Evolutionary conservation across 1,140 invertebrate genomes (phyloP).

Genomic region (Zaprionus kolodkinae): DNA sequence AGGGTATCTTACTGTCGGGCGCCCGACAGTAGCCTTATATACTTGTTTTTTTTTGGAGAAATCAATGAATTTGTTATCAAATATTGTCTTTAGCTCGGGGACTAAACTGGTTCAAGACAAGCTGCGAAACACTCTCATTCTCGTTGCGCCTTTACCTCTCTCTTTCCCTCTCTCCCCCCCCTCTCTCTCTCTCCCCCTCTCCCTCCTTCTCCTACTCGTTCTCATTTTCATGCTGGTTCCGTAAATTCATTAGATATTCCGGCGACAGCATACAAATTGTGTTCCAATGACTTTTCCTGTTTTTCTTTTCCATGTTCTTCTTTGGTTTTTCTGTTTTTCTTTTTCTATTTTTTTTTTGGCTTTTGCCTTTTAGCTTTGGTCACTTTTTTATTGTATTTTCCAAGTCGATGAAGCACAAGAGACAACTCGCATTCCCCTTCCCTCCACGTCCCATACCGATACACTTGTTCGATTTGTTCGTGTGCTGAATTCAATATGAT

Average conservation of each 20-base stretch:
- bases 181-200: slow-evolving; percentile 8
- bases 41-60: background rate
- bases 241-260: slow-evolving; percentile 73
- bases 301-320: slow-evolving; percentile 6
- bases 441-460: background rate
- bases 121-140: slow-evolving; percentile 22
- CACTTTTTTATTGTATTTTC: slow-evolving; percentile 74
- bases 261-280: slow-evolving; percentile 56
- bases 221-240: slow-evolving; percentile 39
- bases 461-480: slow-evolving; percentile 3
- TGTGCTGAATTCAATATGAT: slow-evolving; percentile 38
- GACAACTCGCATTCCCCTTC: background rate
- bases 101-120: slow-evolving; percentile 20
- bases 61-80: background rate
- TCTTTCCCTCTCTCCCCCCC: slow-evolving; percentile 18
- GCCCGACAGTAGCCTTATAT: too few species aligned
- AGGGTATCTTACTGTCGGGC: too few species aligned
- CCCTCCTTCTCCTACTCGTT: slow-evolving; percentile 40
- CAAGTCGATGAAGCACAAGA: slow-evolving; percentile 34
- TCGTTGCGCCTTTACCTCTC: slow-evolving; percentile 40
- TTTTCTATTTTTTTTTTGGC: slow-evolving; percentile 4
- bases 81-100: background rate
- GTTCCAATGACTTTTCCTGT: slow-evolving; percentile 43
- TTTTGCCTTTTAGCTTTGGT: slow-evolving; percentile 23
- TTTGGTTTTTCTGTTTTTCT: background rate